Base-by-base conservation (phyloP, 2,113 vertebrate species). In the Heterotis niloticus region DNA sequence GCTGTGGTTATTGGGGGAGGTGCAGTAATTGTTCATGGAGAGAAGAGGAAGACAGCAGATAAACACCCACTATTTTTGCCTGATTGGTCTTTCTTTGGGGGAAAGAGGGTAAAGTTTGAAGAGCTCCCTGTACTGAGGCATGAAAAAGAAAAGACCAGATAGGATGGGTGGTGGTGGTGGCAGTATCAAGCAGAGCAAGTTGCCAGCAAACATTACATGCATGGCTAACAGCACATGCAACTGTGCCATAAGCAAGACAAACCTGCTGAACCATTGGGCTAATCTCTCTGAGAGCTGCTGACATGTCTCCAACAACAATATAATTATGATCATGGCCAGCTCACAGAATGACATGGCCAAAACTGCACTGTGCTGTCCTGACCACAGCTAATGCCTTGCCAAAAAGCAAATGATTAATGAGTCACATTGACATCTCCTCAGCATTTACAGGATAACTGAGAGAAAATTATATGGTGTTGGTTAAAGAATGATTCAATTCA, bases 351-450 rank as follows among this genome's bases (percentile, higher is more conserved):
- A 44, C 16, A 20, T n/a, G 34, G 29, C 34, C 51, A 44, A 4
- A 16, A 13, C 59, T 62, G 59, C 10, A 13, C 18, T 62, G 24
- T 28, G 34, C 16, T 52, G n/a, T 51, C 51, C 64, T 51, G 12
- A 28, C 64, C 82, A 68, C 26, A 68, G 78, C 44, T 68, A 75
- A 80, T 11, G 23, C 17, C 13, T 18, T 62, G 52, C 34, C 26
- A 68, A 57, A 57, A 13, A 17, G 59, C 10, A 70, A 78, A 80
- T 77, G 82, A 85, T 82, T 85, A 81, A 84, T 84, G 83, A 79
- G 80, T 83, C 69, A 77, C 64, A 71, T 81, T 76, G 67, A 74
- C 54, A 56, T 26, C 80, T 78, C 51, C 64, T 44, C 67, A 75
- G 77, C 79, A 80, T 84, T n/a, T 69, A 59, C 68, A 73, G 62